Conservation (phyloP, 2,113 vertebrate species). For the Pelusios castaneus region DNA sequence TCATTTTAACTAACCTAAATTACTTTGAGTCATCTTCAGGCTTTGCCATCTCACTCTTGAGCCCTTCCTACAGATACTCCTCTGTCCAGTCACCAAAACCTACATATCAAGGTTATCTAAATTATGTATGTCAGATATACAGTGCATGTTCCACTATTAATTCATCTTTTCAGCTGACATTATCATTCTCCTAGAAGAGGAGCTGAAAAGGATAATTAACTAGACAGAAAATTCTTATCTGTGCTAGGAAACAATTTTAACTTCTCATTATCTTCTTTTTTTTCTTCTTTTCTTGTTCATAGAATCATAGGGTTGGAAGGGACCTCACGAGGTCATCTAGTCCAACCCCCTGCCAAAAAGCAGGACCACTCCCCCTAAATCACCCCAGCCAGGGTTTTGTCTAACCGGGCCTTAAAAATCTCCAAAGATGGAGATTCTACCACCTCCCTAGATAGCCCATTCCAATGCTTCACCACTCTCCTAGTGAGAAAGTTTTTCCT, state of each 20-base stretch:
- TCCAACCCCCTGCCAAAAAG: too few relatives aligned
- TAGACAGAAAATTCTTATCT: neutral
- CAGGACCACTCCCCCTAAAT: too few relatives aligned
- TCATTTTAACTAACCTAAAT: neutral
- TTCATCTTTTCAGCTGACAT: neutral
- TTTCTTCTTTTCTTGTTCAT: too few relatives aligned
- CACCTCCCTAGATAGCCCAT: too few relatives aligned
- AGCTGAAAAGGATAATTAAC: neutral
- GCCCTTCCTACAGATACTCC: neutral
- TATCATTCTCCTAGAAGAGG: neutral
- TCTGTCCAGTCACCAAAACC: neutral
- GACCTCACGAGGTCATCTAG: too few relatives aligned
- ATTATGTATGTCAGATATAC: neutral
- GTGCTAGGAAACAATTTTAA: neutral
- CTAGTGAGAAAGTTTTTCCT: too few relatives aligned
- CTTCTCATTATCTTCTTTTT: neutral
- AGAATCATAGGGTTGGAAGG: too few relatives aligned
- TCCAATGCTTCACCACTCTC: too few relatives aligned
- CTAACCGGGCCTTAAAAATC: too few relatives aligned
- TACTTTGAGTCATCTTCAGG: neutral
- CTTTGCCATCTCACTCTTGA: neutral
- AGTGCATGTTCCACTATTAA: fast-evolving
- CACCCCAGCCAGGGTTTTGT: too few relatives aligned
- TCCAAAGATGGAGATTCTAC: too few relatives aligned
- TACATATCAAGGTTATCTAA: neutral